Conservation (phyloP, 1,140 invertebrate genomes). For the Bombus difficillimus region DNA sequence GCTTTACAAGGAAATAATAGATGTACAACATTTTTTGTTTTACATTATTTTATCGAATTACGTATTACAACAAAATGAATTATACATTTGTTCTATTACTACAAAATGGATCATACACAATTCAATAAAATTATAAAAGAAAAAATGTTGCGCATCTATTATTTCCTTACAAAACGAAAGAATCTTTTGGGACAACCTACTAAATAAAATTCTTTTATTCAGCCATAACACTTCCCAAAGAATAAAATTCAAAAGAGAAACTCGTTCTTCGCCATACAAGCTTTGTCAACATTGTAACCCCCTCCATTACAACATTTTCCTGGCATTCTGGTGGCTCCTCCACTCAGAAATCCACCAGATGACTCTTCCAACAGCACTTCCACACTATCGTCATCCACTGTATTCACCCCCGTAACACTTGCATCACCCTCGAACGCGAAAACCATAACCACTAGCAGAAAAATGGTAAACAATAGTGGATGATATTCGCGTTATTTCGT, state of each 20-base stretch:
- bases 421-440: not conserved
- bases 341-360: not conserved
- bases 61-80: too few relatives aligned
- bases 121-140: too few relatives aligned
- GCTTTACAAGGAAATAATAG: too few relatives aligned
- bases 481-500: constrained; percentile 31
- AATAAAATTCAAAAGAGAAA: not conserved
- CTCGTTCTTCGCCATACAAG: not conserved
- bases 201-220: not conserved
- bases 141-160: too few relatives aligned
- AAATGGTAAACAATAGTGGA: not conserved
- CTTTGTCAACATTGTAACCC: not conserved
- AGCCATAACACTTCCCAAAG: not conserved
- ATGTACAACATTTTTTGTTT: too few relatives aligned
- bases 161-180: too few relatives aligned
- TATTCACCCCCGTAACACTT: not conserved
- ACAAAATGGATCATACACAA: too few relatives aligned
- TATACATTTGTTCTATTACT: too few relatives aligned
- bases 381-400: not conserved
- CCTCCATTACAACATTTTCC: not conserved
- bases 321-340: not conserved
- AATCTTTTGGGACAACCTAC: too few relatives aligned
- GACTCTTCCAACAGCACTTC: not conserved
- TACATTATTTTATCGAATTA: too few relatives aligned
- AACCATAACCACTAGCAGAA: not conserved